Base-by-base conservation (phyloP, 2,888 invertebrate genomes). In the Phrixothrix hirtus region DNA sequence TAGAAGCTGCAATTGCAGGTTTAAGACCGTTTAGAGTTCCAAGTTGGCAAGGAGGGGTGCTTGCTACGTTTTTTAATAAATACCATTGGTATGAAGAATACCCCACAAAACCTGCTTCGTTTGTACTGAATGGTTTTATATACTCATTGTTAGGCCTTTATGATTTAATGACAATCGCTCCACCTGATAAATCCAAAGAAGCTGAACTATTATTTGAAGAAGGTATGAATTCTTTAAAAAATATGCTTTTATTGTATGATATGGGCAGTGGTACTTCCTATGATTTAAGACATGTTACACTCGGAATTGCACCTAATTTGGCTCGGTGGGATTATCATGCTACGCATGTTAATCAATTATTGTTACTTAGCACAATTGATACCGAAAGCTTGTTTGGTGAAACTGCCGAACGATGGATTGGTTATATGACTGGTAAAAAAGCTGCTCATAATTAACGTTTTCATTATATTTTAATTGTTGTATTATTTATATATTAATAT, bases 281-380 rank as follows among this genome's bases (percentile, higher is more conserved):
- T 73, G 99, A 99, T 79, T 81, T 99, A 42, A 80, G 98, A 9
- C 99, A 99, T 75, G 86, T 95, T 69, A 92, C 92, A 0, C 77
- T 95, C 25, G 89, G 91, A 12, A 87, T 89, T 11, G 88, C 92
- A 15, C 95, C 95, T 0, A 99, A 99, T 75, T 80, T 97, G 55
- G 99, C 99, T 0, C 81, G 99, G 47, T 97, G 98, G 95, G 99
- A 99, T 73, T 99, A 99, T 75, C 99, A 99, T 77, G 92, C 95
- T 0, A 96, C 97, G 0, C 99, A 99, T 74, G 89, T 99, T 14
- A 97, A 96, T 78, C 96, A 99, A 71, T 81, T 96, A 58, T 83
- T 98, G 58, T 80, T 95, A 47, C 78, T 98, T 14, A 87, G 89
- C 27, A 90, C 93, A 0, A 84, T 98, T 32, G 92, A 94, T 62